Percentiles rank a stretch among this genome's conserved stretches.
Evolutionary conservation across 2,797 vertebrate species (phyloP).

Genomic region (Pempheris klunzingeri): DNA sequence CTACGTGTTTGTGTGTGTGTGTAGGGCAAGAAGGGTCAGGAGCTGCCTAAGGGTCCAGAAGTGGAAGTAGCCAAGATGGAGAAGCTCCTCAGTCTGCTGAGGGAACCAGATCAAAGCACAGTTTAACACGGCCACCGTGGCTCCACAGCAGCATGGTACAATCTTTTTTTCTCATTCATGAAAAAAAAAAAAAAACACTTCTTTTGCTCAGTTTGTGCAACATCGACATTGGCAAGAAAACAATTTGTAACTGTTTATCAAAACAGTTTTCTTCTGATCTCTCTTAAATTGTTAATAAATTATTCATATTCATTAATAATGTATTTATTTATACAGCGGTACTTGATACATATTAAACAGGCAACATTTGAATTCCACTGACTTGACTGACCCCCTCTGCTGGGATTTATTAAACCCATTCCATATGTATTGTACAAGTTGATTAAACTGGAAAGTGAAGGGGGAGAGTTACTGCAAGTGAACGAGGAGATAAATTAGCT

Average conservation of each 20-base stretch:
- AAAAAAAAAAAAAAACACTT: background rate
- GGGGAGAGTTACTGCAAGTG: slow-evolving; percentile 33
- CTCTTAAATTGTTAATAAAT: slow-evolving; percentile 32
- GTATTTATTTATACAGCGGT: slow-evolving; percentile 35
- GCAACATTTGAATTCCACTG: slow-evolving; percentile 20
- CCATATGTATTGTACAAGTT: slow-evolving; percentile 43
- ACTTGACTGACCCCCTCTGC: slow-evolving; percentile 34
- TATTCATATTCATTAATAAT: slow-evolving; percentile 41
- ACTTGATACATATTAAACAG: slow-evolving; percentile 43
- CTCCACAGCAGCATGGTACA: slow-evolving; percentile 17
- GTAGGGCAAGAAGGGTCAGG: slow-evolving; percentile 93
- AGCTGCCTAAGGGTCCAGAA: slow-evolving; percentile 88
- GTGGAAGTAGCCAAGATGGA: slow-evolving; percentile 93
- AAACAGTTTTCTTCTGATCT: slow-evolving; percentile 22
- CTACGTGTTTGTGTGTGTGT: slow-evolving; percentile 30
- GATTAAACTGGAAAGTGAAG: slow-evolving; percentile 36
- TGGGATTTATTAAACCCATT: slow-evolving; percentile 37
- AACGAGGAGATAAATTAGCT: slow-evolving; percentile 45
- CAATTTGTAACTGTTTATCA: slow-evolving; percentile 52
- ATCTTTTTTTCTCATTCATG: slow-evolving; percentile 16
- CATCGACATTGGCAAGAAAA: slow-evolving; percentile 16
- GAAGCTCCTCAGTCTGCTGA: slow-evolving; percentile 89
- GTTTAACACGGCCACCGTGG: background rate
- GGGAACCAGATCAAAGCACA: slow-evolving; percentile 60
- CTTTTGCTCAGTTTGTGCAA: slow-evolving; percentile 1